Percentiles rank a stretch among this genome's conserved stretches.
Conservation (phyloP, 2,113 vertebrate genomes). For the Rhipidura dahli region DNA sequence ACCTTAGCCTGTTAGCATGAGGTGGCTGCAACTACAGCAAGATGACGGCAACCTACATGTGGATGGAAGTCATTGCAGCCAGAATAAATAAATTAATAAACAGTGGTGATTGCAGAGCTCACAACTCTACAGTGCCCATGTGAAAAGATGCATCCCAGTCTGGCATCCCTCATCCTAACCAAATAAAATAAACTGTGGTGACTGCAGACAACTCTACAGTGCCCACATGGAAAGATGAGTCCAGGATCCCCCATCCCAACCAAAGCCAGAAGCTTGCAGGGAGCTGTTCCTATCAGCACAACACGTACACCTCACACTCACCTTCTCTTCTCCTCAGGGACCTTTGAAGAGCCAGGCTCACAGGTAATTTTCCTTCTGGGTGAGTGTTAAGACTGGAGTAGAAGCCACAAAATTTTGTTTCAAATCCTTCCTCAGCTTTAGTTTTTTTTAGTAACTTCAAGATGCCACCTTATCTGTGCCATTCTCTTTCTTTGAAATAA, state of each 20-base stretch:
- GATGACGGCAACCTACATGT: neutral
- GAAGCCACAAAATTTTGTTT: neutral
- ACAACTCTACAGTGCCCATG: neutral
- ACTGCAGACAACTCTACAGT: rapidly evolving
- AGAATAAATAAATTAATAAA: neutral
- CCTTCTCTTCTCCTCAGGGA: neutral
- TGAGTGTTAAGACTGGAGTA: neutral
- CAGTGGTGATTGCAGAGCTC: rapidly evolving
- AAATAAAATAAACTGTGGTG: neutral
- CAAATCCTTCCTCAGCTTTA: neutral
- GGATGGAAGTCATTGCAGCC: neutral
- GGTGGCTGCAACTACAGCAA: neutral
- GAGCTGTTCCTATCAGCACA: neutral
- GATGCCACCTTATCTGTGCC: neutral
- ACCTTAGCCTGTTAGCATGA: neutral
- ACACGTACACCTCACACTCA: neutral
- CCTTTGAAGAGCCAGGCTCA: neutral
- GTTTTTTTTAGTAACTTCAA: neutral
- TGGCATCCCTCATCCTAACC: neutral
- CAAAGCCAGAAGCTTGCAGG: neutral
- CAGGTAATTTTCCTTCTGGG: no score
- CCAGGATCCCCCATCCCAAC: neutral
- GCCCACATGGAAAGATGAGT: neutral
- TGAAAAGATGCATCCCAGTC: neutral
- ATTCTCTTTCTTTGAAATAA: neutral